These are phyloP conservation scores for Caenorhabditis virilis DNA, from an alignment of 2,888 invertebrate genomes.

Conservation along the genomic window DNA sequence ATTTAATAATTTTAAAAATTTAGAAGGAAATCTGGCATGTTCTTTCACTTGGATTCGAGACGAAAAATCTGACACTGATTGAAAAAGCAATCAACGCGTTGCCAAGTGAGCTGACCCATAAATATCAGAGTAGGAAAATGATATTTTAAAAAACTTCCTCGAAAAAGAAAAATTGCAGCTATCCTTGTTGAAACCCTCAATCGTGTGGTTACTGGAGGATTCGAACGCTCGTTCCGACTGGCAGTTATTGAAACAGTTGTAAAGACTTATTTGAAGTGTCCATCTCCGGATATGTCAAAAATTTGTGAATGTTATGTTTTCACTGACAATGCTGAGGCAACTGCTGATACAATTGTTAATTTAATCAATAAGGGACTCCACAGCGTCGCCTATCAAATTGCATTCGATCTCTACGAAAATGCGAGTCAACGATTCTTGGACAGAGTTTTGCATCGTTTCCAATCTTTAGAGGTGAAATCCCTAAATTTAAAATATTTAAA, in stretches of 20 bases:
- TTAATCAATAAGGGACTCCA: conserved; percentile 24
- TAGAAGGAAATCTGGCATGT: conserved; percentile 72
- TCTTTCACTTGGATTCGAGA: conserved; percentile 92
- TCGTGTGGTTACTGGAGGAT: conserved; percentile 93
- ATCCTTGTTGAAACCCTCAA: conserved; percentile 94
- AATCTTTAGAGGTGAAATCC: not conserved
- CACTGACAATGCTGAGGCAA: conserved; percentile 25
- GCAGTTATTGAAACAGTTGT: conserved; percentile 87
- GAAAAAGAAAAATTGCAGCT: conserved; percentile 74
- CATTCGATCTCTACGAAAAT: conserved; percentile 97
- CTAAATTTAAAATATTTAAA: not conserved
- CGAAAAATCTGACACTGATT: conserved; percentile 94
- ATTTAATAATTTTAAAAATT: not conserved
- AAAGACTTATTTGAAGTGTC: conserved; percentile 72
- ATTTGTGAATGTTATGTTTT: conserved; percentile 35
- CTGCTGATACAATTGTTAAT: conserved; percentile 19
- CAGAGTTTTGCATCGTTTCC: conserved; percentile 10
- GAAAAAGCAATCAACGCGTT: conserved; percentile 78
- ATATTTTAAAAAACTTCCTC: not conserved
- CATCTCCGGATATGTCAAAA: conserved; percentile 21
- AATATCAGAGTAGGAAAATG: conserved; percentile 1
- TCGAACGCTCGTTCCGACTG: conserved; percentile 89
- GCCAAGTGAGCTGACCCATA: conserved; percentile 10
- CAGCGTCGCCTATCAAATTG: conserved; percentile 91
- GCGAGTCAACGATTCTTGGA: conserved; percentile 77